Evolutionary conservation across 2,797 vertebrate species (phyloP), one percentile per base, ranked within the genome.

Genomic region (Sternarchorhynchus goeldii): DNA sequence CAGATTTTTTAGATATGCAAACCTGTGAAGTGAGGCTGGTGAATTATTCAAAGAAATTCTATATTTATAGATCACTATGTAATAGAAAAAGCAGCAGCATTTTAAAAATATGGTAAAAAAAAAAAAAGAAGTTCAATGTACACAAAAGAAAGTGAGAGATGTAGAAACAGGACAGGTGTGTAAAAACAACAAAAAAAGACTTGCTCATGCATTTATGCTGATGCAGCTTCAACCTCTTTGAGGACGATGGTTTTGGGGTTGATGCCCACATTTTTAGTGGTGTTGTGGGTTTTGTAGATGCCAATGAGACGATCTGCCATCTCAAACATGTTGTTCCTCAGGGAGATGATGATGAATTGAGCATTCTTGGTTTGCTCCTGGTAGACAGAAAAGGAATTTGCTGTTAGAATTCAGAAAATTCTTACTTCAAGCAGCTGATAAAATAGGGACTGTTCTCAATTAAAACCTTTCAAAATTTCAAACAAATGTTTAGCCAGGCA

Each of bases 271-370:
- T 93, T 98, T 88, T 98, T 99, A 0, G 97, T 98, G 88, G 94
- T 96, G 84, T 98, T 98, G 84, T 95, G 92, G 0, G 96, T 98
- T 88, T 99, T 99, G 81, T 95, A 99, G 86, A 99, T 98, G 59
- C 98, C 98, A 31, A 99, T 96, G 58, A 99, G 92, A 29, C 97
- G 94, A 77, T 99, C 97, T 0, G 97, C 94, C 2, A 98, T 98
- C 89, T 99, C 98, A 74, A 99, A 99, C 98, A 99, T 99, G 93
- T 99, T 98, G 93, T 99, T 97, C 83, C 98, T 93, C 90, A 99
- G 91, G 18, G 96, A 98, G 91, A 99, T 99, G 84, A 99, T 95
- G 86, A 99, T 99, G 81, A 99, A 99, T 84, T 99, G 98, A 60
- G 98, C 97, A 1, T 99, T 99, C 91, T 95, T 99, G 3, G 98